phyloP scores from a whole-genome alignment of 2,113 vertebrate species.

The Coracopsis vasa region DNA sequence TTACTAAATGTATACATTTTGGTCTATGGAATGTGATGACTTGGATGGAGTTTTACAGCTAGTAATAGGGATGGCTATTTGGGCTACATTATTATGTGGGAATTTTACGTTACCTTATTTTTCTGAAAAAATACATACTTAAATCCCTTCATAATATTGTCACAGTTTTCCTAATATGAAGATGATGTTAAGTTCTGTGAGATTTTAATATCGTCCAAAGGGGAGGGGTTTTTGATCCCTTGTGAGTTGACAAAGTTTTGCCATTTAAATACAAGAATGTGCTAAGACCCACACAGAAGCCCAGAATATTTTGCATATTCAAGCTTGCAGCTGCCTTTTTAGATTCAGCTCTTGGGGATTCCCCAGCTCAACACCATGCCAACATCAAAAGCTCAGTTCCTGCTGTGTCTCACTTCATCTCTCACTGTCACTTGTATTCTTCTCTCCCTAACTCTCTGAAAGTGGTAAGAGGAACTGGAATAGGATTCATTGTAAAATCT shows the following conservation, averaged over 20 bases:
- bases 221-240: background rate
- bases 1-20: background rate
- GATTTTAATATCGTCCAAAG: background rate
- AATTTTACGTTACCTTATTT: background rate
- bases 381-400: background rate
- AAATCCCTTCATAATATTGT: background rate
- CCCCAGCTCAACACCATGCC: background rate
- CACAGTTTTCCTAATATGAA: background rate
- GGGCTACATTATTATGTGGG: background rate
- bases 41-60: background rate
- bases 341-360: background rate
- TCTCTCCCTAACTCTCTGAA: background rate
- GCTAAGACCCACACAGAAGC: background rate
- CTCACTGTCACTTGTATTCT: background rate
- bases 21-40: background rate
- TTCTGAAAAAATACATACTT: background rate
- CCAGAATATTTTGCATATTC: constrained; percentile 3
- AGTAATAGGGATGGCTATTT: background rate
- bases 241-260: background rate
- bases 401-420: background rate
- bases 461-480: background rate
- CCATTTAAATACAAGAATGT: background rate
- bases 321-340: background rate
- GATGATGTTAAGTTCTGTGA: background rate
- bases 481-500: background rate